Percentiles rank a stretch among this genome's conserved stretches.
These are phyloP conservation scores for Branchinecta sandiegonensis DNA, from an alignment of 2,888 invertebrate genomes.

Conservation along the genomic window DNA sequence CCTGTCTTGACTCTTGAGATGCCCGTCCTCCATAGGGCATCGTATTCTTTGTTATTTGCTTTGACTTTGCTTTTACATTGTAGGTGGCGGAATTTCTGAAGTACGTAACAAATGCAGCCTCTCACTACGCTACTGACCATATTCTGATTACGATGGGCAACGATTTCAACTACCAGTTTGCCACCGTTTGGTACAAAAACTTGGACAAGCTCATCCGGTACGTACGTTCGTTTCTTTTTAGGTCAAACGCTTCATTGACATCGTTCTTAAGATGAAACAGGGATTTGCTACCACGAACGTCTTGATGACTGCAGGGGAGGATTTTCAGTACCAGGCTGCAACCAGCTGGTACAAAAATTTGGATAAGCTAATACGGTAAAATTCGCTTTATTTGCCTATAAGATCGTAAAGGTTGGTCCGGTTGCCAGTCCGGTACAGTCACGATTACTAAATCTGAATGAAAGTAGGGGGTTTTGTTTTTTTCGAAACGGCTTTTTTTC, in stretches of 20 bases:
- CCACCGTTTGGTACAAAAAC: conserved; percentile 62
- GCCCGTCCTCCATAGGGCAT: no score
- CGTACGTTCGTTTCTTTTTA: no score
- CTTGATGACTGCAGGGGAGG: conserved; percentile 76
- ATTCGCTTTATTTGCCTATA: neutral
- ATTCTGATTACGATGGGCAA: conserved; percentile 77
- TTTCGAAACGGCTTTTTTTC: no score
- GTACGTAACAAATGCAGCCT: conserved; percentile 44
- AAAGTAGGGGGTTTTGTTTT: no score
- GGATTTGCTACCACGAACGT: conserved; percentile 49
- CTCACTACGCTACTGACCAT: conserved; percentile 51
- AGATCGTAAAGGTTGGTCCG: no score
- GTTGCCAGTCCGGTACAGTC: no score
- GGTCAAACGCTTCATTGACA: no score
- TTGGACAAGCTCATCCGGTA: conserved; percentile 67
- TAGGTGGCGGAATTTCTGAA: conserved; percentile 40
- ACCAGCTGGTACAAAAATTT: conserved; percentile 63
- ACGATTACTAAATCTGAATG: no score
- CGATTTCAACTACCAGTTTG: conserved; percentile 75
- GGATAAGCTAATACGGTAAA: conserved; percentile 61
- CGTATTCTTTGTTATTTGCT: no score
- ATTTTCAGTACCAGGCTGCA: conserved; percentile 75
- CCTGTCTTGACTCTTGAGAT: no score
- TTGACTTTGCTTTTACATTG: neutral
- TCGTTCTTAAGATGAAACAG: no score